Evolutionary conservation across 2,888 invertebrate genomes (phyloP), one percentile per base, ranked within the genome.

Genomic region (Stenodera caucasica): DNA sequence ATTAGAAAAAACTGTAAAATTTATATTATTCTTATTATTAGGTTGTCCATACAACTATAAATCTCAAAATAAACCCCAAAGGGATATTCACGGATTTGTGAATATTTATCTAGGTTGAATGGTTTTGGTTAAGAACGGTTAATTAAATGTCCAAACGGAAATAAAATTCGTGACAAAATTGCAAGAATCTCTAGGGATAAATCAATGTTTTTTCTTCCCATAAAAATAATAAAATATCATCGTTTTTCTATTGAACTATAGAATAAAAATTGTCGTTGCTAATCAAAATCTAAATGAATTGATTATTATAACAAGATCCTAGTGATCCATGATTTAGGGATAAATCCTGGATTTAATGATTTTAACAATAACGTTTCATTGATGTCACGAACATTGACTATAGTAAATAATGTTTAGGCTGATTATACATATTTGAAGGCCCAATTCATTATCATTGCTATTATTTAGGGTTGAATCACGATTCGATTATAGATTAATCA

Each of bases 91-190:
- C 51, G 61, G 61, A 61, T 61, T 61, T 61, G 35, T 52, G 61
- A 58, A 62, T 62, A 62, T 62, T 62, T 62, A 50, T 53, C 53
- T 58, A 52, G 55, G 49, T 21, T 49, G 37, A 49, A 18, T 12
- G 49, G 51, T 21, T 49, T 7, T 2, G 45, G 40, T 63, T 63
- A 59, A 58, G 59, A 62, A 59, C 58, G 59, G 57, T 63, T 63
- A 63, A 63, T 63, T 63, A 63, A 63, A 59, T 57, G 63, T 49
- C 51, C 63, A 57, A 53, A 30, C n/a, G 59, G 40, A 45, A 62
- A 62, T 58, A 62, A 62, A 62, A 58, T 63, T 59, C 59, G 63
- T 59, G 63, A 56, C 33, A n/a, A 35, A 21, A 55, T 30, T 61
- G 33, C 21, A 21, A 2, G 12, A 45, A 45, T 45, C 45, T 45